Conservation (phyloP, 2,797 vertebrate species). For the Hoplostethus mediterraneus region DNA sequence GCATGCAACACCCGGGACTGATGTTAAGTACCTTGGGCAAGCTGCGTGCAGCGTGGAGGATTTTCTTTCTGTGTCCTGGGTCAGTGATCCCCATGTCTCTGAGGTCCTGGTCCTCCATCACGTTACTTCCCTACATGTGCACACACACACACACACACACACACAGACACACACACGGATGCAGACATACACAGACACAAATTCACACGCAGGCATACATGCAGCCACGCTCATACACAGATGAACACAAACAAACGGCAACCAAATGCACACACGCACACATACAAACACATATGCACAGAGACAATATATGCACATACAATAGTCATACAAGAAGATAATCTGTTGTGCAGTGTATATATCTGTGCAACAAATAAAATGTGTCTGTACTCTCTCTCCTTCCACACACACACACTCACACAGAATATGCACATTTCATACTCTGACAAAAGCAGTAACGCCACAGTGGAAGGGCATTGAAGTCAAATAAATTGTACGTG, state of each 20-base stretch:
- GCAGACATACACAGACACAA: slow-evolving; percentile 20
- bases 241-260: background rate
- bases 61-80: slow-evolving; percentile 93
- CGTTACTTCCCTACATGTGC: slow-evolving; percentile 87
- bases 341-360: background rate
- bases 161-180: slow-evolving; percentile 52
- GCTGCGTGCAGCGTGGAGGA: slow-evolving; percentile 93
- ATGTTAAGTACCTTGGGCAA: slow-evolving; percentile 91
- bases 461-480: slow-evolving; percentile 79
- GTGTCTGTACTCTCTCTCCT: background rate
- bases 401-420: slow-evolving; percentile 7
- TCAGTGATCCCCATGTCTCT: slow-evolving; percentile 95
- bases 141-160: slow-evolving; percentile 70
- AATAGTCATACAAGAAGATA: slow-evolving; percentile 6
- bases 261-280: background rate
- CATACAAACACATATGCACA: slow-evolving; percentile 26
- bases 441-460: slow-evolving; percentile 69
- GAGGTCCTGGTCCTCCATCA: slow-evolving; percentile 98
- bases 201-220: slow-evolving; percentile 8
- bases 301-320: slow-evolving; percentile 44
- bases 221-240: slow-evolving; percentile 4
- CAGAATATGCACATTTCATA: slow-evolving; percentile 46
- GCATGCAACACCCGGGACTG: background rate
- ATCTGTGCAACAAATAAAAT: background rate
- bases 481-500: slow-evolving; percentile 82